Conservation (phyloP, 2,113 vertebrate genomes). For the Rynchops niger region DNA sequence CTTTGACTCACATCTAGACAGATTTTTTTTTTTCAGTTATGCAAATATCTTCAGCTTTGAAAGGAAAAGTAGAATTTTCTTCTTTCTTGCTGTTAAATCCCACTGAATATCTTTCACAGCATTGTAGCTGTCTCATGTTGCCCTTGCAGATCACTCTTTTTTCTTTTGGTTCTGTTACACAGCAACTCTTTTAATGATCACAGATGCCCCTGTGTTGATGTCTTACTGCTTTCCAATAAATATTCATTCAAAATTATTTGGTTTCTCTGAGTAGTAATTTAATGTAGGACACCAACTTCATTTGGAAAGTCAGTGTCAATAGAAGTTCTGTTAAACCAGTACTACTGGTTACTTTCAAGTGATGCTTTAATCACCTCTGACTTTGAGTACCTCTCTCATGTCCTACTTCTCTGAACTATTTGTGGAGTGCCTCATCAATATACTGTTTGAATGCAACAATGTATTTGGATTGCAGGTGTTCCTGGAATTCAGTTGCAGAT, state of each 20-base stretch:
- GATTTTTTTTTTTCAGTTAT: constrained; percentile 1
- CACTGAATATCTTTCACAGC: neutral
- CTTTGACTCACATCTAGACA: neutral
- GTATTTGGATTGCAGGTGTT: neutral
- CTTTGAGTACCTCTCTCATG: neutral
- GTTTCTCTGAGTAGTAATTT: neutral
- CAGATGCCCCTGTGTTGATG: neutral
- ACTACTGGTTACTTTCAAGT: neutral
- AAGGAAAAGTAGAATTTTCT: neutral
- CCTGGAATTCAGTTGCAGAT: neutral
- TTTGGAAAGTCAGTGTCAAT: neutral
- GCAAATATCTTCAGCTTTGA: neutral
- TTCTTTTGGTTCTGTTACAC: neutral
- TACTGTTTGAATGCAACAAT: neutral
- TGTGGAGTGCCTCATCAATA: neutral
- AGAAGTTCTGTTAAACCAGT: neutral
- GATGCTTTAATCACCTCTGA: neutral
- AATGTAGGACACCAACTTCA: neutral
- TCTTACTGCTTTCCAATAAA: neutral
- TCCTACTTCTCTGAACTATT: neutral
- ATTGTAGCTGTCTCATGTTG: neutral
- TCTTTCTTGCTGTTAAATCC: neutral
- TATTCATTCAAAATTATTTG: neutral
- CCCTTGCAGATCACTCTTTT: neutral
- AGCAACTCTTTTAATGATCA: neutral